phyloP scores from a whole-genome alignment of 2,113 vertebrate species.

The Myrmophylax atrothorax region DNA sequence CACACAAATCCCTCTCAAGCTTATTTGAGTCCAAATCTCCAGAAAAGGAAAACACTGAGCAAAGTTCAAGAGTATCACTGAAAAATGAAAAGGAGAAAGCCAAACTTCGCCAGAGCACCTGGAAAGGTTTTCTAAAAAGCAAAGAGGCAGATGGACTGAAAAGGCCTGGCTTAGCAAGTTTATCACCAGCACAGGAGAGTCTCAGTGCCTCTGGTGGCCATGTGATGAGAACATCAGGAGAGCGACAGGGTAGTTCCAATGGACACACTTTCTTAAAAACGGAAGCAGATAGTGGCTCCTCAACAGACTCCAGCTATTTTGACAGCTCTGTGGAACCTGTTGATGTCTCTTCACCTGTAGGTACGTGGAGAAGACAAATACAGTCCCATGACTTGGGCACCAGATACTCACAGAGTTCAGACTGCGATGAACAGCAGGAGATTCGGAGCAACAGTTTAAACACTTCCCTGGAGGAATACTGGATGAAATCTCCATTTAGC shows the following conservation, averaged over 20 bases:
- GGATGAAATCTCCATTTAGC: slow-evolving; percentile 51
- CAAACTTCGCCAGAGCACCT: slow-evolving; percentile 69
- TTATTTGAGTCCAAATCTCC: slow-evolving; percentile 81
- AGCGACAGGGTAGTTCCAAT: neutral
- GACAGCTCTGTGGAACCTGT: slow-evolving; percentile 21
- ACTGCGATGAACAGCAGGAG: slow-evolving; percentile 32
- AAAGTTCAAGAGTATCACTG: neutral
- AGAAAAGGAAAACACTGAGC: slow-evolving; percentile 77
- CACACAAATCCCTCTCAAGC: slow-evolving; percentile 84
- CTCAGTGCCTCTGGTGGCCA: neutral
- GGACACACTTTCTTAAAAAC: slow-evolving; percentile 2
- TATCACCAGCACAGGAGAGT: slow-evolving; percentile 19
- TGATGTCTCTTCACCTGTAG: slow-evolving; percentile 49
- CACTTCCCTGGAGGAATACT: slow-evolving; percentile 49
- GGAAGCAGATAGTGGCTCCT: slow-evolving; percentile 45
- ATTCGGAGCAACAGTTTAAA: slow-evolving; percentile 34
- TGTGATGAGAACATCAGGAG: neutral
- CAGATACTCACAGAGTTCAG: slow-evolving; percentile 15
- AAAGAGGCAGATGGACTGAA: slow-evolving; percentile 70
- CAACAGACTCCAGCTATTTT: neutral
- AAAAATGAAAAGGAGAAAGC: slow-evolving; percentile 70
- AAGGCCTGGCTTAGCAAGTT: slow-evolving; percentile 28
- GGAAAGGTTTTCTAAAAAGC: slow-evolving; percentile 76
- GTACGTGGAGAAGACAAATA: slow-evolving; percentile 66
- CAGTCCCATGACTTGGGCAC: slow-evolving; percentile 57